These are phyloP conservation scores for Budorcas taxicolor DNA, from an alignment of 2,113 vertebrate genomes.

Conservation along the genomic window DNA sequence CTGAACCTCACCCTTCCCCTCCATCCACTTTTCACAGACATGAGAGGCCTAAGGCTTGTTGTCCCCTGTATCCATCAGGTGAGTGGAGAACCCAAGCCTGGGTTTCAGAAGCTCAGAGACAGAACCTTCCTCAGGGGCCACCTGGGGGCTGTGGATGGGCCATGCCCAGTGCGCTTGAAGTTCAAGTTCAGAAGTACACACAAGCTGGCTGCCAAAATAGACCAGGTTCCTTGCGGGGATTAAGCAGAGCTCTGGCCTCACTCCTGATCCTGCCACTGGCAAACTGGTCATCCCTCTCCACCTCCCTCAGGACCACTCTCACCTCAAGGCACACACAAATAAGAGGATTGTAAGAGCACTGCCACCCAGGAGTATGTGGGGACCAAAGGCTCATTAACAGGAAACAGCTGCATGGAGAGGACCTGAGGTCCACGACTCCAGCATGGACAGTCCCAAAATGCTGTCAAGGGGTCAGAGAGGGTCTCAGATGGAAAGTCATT, in stretches of 20 bases:
- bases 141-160: accelerated
- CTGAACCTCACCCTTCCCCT: background rate
- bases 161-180: accelerated
- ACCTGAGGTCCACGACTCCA: no score
- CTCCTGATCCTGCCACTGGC: background rate
- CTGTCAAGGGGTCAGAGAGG: background rate
- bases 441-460: accelerated
- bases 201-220: accelerated
- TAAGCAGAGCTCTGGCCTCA: background rate
- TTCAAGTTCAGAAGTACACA: accelerated
- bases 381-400: background rate
- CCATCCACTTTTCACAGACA: background rate
- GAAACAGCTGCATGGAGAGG: background rate
- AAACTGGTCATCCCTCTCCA: background rate
- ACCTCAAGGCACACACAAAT: background rate
- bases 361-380: accelerated
- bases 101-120: background rate
- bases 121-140: background rate
- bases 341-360: background rate
- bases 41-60: background rate
- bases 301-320: background rate
- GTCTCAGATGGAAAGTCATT: background rate
- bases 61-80: background rate
- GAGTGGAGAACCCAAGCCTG: background rate
- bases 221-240: background rate